Base-by-base conservation (phyloP, 2,113 vertebrate species). In the Saguinus midas region DNA sequence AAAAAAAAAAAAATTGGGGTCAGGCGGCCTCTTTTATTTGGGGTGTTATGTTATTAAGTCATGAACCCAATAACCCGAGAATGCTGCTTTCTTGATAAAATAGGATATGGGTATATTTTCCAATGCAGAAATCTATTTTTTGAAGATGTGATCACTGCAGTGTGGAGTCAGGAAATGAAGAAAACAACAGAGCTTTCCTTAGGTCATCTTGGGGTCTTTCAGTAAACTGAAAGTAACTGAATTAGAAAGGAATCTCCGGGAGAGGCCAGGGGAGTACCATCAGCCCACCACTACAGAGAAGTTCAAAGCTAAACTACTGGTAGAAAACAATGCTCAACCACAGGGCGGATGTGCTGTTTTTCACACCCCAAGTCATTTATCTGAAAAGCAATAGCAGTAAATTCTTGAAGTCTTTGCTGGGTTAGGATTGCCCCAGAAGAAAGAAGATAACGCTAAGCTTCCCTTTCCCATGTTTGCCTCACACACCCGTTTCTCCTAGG, bases 271-370 rank as follows among this genome's bases (percentile, higher is more conserved):
- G 21, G 87, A 85, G 66, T 68, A 78, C 78, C 78, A 50, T 37
- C 79, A 91, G 87, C 89, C 91, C 89, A 91, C 66, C 68, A 73
- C 40, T 61, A 29, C 91, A 80, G 40, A 92, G 58, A 94, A 96
- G 72, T 95, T 96, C 97, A 98, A 98, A 94, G 92, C 87, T 96
- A 88, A 94, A 55, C 94, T 98, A 96, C 96, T 97, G 95, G 97
- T 96, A 97, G 97, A 97, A 98, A 96, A 97, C 97, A 98, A 91
- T 58, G 72, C 0, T 20, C 97, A 98, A 98, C 98, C 98, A 98
- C 98, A 98, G 96, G 97, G 98, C 97, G 89, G 64, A 94, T 97
- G 87, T 86, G 55, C 95, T 93, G 64, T 72, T 97, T 97, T 98
- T 98, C 96, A 95, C 70, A 91, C 98, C 97, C 97, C 96, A 55